Evolutionary conservation across 37 sponge, comb jelly and placozoan species (phyloP).

Genomic region (Halichondria panicea): DNA sequence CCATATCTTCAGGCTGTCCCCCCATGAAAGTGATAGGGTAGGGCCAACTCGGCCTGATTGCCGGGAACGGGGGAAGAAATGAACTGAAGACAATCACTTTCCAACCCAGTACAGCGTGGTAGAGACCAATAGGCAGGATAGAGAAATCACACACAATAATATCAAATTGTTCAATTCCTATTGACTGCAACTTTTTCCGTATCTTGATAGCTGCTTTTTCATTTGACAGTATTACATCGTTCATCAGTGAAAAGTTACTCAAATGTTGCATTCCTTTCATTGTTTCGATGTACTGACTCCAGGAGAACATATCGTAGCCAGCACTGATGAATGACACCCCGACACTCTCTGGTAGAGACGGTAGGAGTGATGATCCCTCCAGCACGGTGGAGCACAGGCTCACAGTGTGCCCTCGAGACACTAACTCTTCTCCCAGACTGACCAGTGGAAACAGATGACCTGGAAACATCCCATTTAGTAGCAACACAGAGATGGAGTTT

Average conservation of each 20-base stretch:
- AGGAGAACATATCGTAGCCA: slow-evolving; percentile 6
- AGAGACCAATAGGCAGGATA: neutral
- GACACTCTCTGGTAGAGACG: neutral
- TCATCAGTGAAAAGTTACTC: neutral
- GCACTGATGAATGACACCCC: slow-evolving; percentile 11
- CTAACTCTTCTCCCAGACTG: slow-evolving; percentile 29
- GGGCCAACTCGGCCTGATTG: neutral
- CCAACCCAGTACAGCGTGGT: slow-evolving; percentile 5
- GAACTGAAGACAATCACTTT: slow-evolving; percentile 4
- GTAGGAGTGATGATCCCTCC: slow-evolving; percentile 11
- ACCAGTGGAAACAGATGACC: slow-evolving; percentile 25
- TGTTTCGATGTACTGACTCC: neutral
- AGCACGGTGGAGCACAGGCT: slow-evolving; percentile 12
- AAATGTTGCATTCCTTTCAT: neutral
- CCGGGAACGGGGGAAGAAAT: neutral
- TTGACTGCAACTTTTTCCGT: neutral
- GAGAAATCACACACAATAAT: neutral
- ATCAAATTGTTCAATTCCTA: slow-evolving; percentile 7
- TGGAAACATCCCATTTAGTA: neutral
- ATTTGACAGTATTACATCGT: neutral
- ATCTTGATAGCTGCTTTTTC: neutral
- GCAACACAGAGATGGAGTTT: slow-evolving; percentile 30
- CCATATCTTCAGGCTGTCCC: too few species aligned
- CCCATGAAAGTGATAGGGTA: neutral
- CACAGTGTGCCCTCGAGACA: slow-evolving; percentile 33